Evolutionary conservation across 2,888 invertebrate species (phyloP), one percentile per base, ranked within the genome.

Genomic region (Muscina levida): DNA sequence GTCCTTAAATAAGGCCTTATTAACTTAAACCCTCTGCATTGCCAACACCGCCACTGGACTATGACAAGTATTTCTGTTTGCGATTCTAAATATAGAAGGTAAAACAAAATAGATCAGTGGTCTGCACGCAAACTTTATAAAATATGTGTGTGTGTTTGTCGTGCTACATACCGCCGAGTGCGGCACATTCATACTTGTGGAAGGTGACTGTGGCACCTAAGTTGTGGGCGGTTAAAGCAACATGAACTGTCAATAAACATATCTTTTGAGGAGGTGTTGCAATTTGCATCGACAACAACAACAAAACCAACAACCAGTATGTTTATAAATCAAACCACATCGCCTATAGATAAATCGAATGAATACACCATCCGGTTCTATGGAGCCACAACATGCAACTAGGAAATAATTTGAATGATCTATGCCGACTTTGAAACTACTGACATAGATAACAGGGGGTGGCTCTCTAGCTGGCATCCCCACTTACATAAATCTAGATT

Each of bases 141-240:
- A 72, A 71, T 56, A 17, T 1, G 6, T 31, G 56, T 44, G 62
- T 71, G 71, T 65, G 19, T 62, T 71, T 22, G 65, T 66, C 31
- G 66, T 39, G 76, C 70, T 39, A 75, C 51, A 70, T 71, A 71
- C 65, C 76, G 76, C 59, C 59, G 51, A 68, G 24, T 72, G 66
- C 17, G 46, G 53, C 70, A 67, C 51, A 26, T 74, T 56, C 46
- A 39, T 62, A 1, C 48, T 73, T n/a, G 44, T 37, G 56, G 65
- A 70, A 70, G 4, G 71, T 51, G 74, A 74, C 67, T 71, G 71
- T 74, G 71, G 73, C 80, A 67, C 71, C 74, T 77, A 24, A 19
- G 53, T 73, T 80, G 72, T 80, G 72, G 79, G 79, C 76, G 79
- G 68, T 59, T 67, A 44, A 62, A 68, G 70, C 74, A 72, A 81